A percentile compares a stretch with the other conserved stretches of the same genome.
Conservation (phyloP, 92 coral and sea anemone species). For the Zoanthus sansibaricus region DNA sequence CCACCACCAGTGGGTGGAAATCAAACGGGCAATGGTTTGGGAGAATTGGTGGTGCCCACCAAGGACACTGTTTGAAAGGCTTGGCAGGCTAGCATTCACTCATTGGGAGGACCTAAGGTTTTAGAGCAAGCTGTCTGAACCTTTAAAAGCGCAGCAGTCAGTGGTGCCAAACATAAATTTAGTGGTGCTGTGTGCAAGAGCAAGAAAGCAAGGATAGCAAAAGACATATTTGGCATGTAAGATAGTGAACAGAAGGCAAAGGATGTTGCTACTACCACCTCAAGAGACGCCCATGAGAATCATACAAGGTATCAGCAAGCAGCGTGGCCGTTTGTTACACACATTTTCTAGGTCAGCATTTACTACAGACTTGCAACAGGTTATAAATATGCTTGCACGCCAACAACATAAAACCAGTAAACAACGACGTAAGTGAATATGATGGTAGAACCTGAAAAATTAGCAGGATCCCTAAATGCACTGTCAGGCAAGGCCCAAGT, state of each 20-base stretch:
- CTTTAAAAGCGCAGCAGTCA: background rate
- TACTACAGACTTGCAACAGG: background rate
- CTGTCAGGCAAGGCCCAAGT: background rate
- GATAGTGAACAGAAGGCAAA: slow-evolving; percentile 4
- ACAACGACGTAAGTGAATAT: background rate
- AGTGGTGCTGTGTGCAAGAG: background rate
- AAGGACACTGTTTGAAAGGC: slow-evolving; percentile 1
- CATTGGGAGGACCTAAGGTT: background rate
- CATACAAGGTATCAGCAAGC: background rate
- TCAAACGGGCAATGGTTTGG: slow-evolving; percentile 5
- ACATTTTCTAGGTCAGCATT: background rate
- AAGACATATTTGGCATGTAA: slow-evolving; percentile 15
- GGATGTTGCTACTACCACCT: background rate
- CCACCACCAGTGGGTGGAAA: slow-evolving; percentile 9
- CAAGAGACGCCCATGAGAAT: background rate
- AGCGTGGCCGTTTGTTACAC: background rate
- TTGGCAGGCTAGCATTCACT: slow-evolving; percentile 1
- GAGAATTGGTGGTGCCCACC: background rate
- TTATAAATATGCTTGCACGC: background rate
- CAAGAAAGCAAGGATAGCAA: background rate
- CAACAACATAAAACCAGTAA: background rate
- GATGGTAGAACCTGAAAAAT: slow-evolving; percentile 10
- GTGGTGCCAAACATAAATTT: slow-evolving; percentile 11
- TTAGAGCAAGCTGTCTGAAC: background rate
- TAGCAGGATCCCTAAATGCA: background rate